Percentiles rank a stretch among this genome's conserved stretches.
These are phyloP conservation scores for Nycteola revayana DNA, from an alignment of 2,888 invertebrate species.

Conservation along the genomic window DNA sequence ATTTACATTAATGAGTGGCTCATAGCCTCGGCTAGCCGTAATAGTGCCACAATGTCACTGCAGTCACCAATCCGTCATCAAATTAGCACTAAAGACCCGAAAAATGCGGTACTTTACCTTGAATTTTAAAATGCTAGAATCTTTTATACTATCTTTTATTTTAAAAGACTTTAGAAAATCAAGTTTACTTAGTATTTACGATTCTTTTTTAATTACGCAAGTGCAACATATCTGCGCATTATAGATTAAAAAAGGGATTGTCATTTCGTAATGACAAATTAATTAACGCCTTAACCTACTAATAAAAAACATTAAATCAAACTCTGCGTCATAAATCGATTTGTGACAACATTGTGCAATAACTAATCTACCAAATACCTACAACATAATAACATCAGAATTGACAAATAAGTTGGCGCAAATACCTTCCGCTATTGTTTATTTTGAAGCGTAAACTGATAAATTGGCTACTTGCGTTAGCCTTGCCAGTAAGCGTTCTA, in stretches of 20 bases:
- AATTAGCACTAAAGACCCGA: constrained; percentile 2
- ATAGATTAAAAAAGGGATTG: too few relatives aligned
- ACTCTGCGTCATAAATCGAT: constrained; percentile 21
- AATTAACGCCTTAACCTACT: constrained; percentile 31
- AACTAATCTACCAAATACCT: constrained; percentile 4
- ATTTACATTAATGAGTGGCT: too few relatives aligned
- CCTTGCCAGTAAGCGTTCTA: constrained; percentile 20
- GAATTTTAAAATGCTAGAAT: too few relatives aligned
- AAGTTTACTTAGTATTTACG: too few relatives aligned
- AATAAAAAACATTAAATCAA: constrained; percentile 12
- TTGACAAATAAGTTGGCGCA: constrained; percentile 12
- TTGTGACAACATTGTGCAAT: constrained; percentile 17
- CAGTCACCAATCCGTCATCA: constrained; percentile 2
- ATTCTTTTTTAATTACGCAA: too few relatives aligned
- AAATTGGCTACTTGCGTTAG: not conserved
- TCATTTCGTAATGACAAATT: too few relatives aligned
- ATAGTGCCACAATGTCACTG: not conserved
- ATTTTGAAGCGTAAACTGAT: not conserved
- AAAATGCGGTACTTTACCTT: constrained; percentile 18
- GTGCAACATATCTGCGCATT: too few relatives aligned
- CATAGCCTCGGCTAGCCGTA: too few relatives aligned
- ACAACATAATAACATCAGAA: not conserved
- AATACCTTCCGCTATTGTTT: too few relatives aligned
- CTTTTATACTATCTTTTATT: too few relatives aligned
- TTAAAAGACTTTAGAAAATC: too few relatives aligned